phyloP scores from a whole-genome alignment of 2,113 vertebrate species.

The Diadophis punctatus region DNA sequence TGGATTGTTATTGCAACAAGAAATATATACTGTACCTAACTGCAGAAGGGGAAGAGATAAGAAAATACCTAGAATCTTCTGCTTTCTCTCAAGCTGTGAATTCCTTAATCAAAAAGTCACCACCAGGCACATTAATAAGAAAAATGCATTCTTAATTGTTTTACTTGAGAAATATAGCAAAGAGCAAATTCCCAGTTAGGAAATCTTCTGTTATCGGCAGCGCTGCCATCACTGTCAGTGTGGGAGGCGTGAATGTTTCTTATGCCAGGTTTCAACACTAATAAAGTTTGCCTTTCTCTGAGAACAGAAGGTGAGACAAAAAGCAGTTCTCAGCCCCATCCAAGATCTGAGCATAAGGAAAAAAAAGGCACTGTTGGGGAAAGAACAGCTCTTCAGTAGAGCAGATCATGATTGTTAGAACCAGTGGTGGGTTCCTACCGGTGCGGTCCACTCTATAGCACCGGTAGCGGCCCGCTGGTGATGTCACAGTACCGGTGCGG shows the following conservation, averaged over 20 bases:
- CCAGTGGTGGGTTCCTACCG: no score
- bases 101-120: neutral
- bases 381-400: neutral
- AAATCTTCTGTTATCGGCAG: neutral
- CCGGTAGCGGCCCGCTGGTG: no score
- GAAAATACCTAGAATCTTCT: neutral
- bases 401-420: neutral
- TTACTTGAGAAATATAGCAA: neutral
- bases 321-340: neutral
- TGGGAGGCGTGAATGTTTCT: neutral
- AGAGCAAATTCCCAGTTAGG: neutral
- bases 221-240: neutral
- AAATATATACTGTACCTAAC: neutral
- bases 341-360: neutral
- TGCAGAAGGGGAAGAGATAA: neutral
- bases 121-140: neutral
- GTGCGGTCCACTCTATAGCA: no score
- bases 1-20: neutral
- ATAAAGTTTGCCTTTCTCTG: neutral
- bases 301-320: neutral
- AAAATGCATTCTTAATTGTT: neutral
- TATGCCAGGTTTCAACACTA: neutral
- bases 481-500: no score
- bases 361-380: neutral
- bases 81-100: neutral